Base-by-base conservation (phyloP, 2,888 invertebrate genomes). In the Tetanocera ferruginea region DNA sequence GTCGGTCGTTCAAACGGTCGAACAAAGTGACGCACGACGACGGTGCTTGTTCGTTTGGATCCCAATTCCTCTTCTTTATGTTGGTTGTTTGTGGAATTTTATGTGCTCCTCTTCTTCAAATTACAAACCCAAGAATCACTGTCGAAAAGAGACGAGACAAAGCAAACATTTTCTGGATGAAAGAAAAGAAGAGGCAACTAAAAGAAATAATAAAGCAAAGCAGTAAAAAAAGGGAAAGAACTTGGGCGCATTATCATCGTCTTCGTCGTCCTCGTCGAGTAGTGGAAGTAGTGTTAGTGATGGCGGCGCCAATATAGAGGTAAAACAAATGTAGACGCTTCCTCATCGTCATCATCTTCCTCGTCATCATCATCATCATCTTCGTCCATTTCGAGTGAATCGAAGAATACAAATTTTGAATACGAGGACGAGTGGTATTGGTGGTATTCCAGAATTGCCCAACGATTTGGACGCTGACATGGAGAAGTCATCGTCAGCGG, bases 401-500 rank as follows among this genome's bases (percentile, higher is more conserved):
- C 87, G 25, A 93, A 91, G 91, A 91, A 92, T 90, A 91, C 93
- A 91, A 96, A 96, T 92, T 97, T 97, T 92, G 97, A 97, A 91
- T 97, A 97, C 94, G 97, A 97, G 93, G 97, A 97, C 93, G 97
- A 97, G 93, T 97, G 97, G 97, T 92, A 95, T 97, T 92, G 97
- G 88, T 76, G 89, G 97, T 90, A 97, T 97, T 92, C 97, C 97
- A 91, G 96, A 97, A 92, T 93, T 97, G 87, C 95, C 97, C 91
- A 97, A 97, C 92, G 97, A 97, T 93, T 94, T 97, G 93, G 97
- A 97, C 94, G 97, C 97, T 91, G 97, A 97, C 92, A 97, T 97
- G 93, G 96, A 97, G 92, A 96, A 97, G 92, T 95, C 95, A 87
- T 94, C 95, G 93, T 86, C 87, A 60, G 81, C 83, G 60, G 85